Evolutionary conservation across 2,797 vertebrate species (phyloP).

Genomic region (Podargus strigoides): DNA sequence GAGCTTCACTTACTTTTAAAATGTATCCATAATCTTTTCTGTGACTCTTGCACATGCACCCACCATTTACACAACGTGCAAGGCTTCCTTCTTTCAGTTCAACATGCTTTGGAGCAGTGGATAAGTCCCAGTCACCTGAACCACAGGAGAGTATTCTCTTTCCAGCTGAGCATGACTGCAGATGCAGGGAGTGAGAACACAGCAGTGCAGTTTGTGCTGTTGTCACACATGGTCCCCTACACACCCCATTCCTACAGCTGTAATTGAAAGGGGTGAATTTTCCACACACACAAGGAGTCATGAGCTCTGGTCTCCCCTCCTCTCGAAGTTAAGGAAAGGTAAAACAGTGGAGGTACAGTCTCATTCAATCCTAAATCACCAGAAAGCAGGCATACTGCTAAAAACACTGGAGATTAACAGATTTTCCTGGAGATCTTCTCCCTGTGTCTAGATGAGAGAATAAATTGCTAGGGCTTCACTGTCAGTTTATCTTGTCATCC

Average conservation of each 20-base stretch:
- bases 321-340: neutral
- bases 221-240: neutral
- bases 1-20: neutral
- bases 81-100: neutral
- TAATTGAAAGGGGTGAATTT: neutral
- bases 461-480: conserved; percentile 15
- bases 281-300: neutral
- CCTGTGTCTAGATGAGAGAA: conserved; percentile 21
- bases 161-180: neutral
- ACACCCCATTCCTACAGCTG: neutral
- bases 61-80: neutral
- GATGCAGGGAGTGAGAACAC: neutral
- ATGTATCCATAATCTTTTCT: neutral
- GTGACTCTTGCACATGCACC: neutral
- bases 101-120: neutral
- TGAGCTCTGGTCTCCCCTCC: neutral
- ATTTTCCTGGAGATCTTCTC: conserved; percentile 25
- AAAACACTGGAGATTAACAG: conserved; percentile 14
- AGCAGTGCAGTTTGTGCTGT: neutral
- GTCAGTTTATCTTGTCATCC: conserved; percentile 48
- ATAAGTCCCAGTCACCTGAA: neutral
- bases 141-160: neutral
- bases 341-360: neutral
- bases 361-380: neutral
- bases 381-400: conserved; percentile 32